A percentile compares a stretch with the other conserved stretches of the same genome.
These are phyloP conservation scores for Leptinotarsa peninsularis DNA, from an alignment of 2,888 invertebrate species.

Conservation along the genomic window DNA sequence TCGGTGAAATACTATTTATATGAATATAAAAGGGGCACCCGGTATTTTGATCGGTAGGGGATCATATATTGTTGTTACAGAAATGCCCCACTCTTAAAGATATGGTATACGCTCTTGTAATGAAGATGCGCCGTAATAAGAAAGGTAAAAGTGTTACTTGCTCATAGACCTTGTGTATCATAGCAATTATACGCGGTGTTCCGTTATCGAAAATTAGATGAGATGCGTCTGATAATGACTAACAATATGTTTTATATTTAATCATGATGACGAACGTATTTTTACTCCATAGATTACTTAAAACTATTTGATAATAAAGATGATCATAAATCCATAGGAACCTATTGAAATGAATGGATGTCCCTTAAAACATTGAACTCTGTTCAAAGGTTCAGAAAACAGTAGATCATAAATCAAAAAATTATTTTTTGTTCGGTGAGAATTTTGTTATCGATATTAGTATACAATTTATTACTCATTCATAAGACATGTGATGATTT, in stretches of 20 bases:
- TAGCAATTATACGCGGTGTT: slow-evolving; percentile 4
- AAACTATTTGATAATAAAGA: too few relatives aligned
- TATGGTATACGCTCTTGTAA: slow-evolving; percentile 19
- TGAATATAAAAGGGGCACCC: slow-evolving; percentile 42
- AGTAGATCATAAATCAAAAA: too few relatives aligned
- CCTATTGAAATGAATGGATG: too few relatives aligned
- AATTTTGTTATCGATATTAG: too few relatives aligned
- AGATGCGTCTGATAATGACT: background rate
- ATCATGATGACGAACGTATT: background rate
- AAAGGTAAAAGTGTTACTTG: slow-evolving; percentile 39
- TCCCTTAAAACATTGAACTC: too few relatives aligned
- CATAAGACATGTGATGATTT: too few relatives aligned
- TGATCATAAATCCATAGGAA: too few relatives aligned
- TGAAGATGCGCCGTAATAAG: slow-evolving; percentile 37
- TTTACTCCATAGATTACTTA: background rate
- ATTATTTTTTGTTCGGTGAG: too few relatives aligned
- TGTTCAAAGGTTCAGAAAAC: too few relatives aligned
- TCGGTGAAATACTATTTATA: slow-evolving; percentile 47
- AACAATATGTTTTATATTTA: background rate
- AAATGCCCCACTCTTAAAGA: slow-evolving; percentile 32
- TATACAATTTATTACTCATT: too few relatives aligned
- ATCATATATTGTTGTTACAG: slow-evolving; percentile 26
- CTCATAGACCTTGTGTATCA: slow-evolving; percentile 32
- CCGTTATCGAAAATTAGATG: slow-evolving; percentile 10
- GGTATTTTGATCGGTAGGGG: slow-evolving; percentile 26